phyloP scores from a whole-genome alignment of 2,888 invertebrate species.

The Ectropis crepuscularia region DNA sequence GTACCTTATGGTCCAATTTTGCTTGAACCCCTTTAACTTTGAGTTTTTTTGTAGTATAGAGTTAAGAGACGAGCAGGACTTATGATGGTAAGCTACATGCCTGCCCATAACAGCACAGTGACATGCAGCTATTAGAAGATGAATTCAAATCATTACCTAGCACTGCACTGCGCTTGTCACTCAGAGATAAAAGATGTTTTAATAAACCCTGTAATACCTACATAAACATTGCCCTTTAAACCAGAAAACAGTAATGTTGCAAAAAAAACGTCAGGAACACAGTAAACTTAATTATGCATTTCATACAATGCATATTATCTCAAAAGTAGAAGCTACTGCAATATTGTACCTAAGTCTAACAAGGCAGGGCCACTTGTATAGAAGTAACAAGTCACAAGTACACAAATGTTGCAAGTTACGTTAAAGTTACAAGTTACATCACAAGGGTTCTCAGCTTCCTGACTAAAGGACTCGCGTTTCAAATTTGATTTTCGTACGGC shows the following conservation, averaged over 20 bases:
- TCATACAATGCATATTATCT: neutral
- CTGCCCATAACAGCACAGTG: too few relatives aligned
- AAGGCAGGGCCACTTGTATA: slow-evolving; percentile 51
- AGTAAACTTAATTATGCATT: neutral
- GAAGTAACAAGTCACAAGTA: slow-evolving; percentile 42
- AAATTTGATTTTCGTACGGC: slow-evolving; percentile 51
- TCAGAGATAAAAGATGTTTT: too few relatives aligned
- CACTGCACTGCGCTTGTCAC: too few relatives aligned
- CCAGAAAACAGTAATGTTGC: too few relatives aligned
- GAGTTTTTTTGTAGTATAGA: too few relatives aligned
- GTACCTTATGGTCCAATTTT: slow-evolving; percentile 30
- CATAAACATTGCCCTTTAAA: too few relatives aligned
- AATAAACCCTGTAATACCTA: too few relatives aligned
- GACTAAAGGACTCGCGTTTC: slow-evolving; percentile 53
- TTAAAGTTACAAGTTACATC: slow-evolving; percentile 31
- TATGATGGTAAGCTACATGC: too few relatives aligned
- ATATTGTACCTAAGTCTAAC: slow-evolving; percentile 46
- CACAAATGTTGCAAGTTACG: slow-evolving; percentile 39
- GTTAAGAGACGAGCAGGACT: too few relatives aligned
- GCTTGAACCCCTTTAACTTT: too few relatives aligned
- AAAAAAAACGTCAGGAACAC: slow-evolving; percentile 12
- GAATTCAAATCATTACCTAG: too few relatives aligned
- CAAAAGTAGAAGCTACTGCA: slow-evolving; percentile 20
- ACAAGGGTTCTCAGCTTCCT: slow-evolving; percentile 53
- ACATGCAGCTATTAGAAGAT: too few relatives aligned